Evolutionary conservation across 2,113 vertebrate species (phyloP), one percentile per base, ranked within the genome.

Genomic region (Rhizomys pruinosus): DNA sequence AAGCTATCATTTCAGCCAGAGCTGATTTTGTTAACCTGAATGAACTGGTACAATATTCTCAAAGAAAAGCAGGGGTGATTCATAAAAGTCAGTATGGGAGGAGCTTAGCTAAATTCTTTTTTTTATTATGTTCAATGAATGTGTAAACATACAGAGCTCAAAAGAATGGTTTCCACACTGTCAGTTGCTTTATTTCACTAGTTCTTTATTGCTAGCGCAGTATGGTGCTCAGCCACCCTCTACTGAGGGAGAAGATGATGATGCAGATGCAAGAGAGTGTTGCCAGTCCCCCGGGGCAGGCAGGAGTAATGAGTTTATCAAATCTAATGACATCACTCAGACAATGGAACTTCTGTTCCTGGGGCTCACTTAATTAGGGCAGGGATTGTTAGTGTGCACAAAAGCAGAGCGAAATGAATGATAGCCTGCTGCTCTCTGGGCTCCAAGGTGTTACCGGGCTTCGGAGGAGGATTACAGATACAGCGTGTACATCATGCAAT

Each of bases 331-430:
- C 77, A 90, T 12, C 90, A 92, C 42, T 90, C 68, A 90, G 80
- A 93, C 81, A n/a, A 96, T 95, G 77, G 95, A 95, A 90, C 91
- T 77, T 90, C 87, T 95, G 90, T 94, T 76, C 10, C n/a, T 0
- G 52, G 32, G 79, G 78, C 69, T 92, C 77, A 73, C 92, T 93
- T 94, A 96, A 90, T 96, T 95, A 96, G 89, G 73, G 79, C 63
- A 79, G 73, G 25, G 47, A 52, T 52, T 11, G 47, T 11, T 52
- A 11, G 11, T 52, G 47, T 52, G 47, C 47, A 81, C 68, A 71
- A 64, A 42, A 89, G 42, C 72, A 93, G 71, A 95, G 74, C 64
- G 76, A 44, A 88, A 93, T 94, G 95, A 85, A 77, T 59, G 66
- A 61, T 66, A 79, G 3, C 20, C 20, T 16, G 59, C 44, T 95